Evolutionary conservation across 2,113 vertebrate genomes (phyloP).

Genomic region (Lepus timidus): DNA sequence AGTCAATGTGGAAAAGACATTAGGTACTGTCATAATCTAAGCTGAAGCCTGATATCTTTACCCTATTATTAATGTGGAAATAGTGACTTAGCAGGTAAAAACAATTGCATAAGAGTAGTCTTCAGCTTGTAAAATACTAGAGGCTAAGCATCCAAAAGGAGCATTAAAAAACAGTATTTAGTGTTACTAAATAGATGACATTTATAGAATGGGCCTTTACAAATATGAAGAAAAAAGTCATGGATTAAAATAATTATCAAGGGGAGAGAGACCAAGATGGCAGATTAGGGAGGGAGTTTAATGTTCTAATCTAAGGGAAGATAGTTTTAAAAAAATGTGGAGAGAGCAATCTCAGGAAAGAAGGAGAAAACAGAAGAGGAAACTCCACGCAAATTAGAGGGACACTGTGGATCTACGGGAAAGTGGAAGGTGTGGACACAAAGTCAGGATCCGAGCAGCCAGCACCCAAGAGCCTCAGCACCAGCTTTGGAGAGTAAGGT

Average conservation of each 20-base stretch:
- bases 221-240: conserved; percentile 39
- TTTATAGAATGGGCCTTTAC: conserved; percentile 56
- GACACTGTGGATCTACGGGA: too few relatives aligned
- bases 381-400: too few relatives aligned
- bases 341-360: too few relatives aligned
- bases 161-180: conserved; percentile 76
- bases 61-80: conserved; percentile 89
- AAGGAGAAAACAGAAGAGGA: too few relatives aligned
- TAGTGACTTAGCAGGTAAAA: conserved; percentile 85
- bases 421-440: too few relatives aligned
- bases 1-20: conserved; percentile 89
- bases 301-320: too few relatives aligned
- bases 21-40: conserved; percentile 88
- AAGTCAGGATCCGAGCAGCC: too few relatives aligned
- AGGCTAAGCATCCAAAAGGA: conserved; percentile 70
- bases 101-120: conserved; percentile 79
- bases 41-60: conserved; percentile 89
- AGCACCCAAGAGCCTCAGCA: too few relatives aligned
- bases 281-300: too few relatives aligned
- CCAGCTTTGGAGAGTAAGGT: too few relatives aligned
- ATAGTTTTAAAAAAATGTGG: too few relatives aligned
- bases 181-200: neutral
- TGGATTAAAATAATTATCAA: conserved; percentile 42
- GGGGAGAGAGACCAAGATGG: too few relatives aligned
- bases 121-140: conserved; percentile 82